Percentiles rank a stretch among this genome's conserved stretches.
Conservation (phyloP, 2,113 vertebrate species). For the Nansenia antarctica region DNA sequence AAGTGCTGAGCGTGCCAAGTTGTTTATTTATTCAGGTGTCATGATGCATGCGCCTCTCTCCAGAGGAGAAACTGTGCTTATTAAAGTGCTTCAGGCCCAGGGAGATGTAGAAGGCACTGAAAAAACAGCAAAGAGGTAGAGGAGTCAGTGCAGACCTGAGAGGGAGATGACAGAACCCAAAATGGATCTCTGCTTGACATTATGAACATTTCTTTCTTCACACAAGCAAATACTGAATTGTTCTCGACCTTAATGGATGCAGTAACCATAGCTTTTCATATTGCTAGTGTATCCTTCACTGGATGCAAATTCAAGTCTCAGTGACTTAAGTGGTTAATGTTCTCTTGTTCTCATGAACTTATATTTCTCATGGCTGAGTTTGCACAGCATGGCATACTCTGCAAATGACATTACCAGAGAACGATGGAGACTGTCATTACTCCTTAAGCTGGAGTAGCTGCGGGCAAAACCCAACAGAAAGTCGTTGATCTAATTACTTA, state of each 20-base stretch:
- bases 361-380: too few species aligned
- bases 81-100: neutral
- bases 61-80: neutral
- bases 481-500: neutral
- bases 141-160: too few species aligned
- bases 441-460: neutral
- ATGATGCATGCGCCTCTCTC: neutral
- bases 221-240: neutral
- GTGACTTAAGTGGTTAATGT: too few species aligned
- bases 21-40: neutral
- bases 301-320: neutral
- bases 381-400: too few species aligned
- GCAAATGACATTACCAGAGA: too few species aligned
- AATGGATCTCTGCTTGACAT: neutral
- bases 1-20: neutral
- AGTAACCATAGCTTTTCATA: too few species aligned
- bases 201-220: neutral
- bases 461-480: neutral
- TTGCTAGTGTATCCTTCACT: neutral
- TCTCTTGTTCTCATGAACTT: too few species aligned
- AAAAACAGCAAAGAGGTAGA: neutral
- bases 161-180: neutral
- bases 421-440: neutral
- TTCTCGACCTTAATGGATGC: neutral
- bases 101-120: neutral